Base-by-base conservation (phyloP, 1,140 invertebrate species). In the Eriocheir sinensis region DNA sequence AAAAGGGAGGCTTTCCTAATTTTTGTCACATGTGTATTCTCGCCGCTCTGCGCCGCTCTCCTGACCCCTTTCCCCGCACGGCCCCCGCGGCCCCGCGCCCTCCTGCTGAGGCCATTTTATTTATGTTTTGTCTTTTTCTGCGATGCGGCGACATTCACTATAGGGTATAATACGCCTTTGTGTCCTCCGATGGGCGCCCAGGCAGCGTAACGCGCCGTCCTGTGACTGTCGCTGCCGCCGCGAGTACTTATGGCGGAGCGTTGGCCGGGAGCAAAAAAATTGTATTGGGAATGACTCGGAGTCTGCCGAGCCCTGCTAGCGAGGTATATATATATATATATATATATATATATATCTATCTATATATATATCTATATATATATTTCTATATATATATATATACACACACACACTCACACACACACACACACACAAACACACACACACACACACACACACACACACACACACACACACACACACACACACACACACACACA, bases 381-480 rank as follows among this genome's bases (percentile, higher is more conserved):
- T n/a, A n/a, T n/a, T n/a, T n/a, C n/a, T n/a, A n/a, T n/a, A n/a
- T n/a, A n/a, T n/a, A n/a, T n/a, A n/a, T n/a, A n/a, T n/a, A n/a
- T n/a, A n/a, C n/a, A n/a, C n/a, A n/a, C n/a, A n/a, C n/a, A n/a
- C n/a, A n/a, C n/a, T n/a, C n/a, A n/a, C n/a, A n/a, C n/a, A n/a
- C n/a, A n/a, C n/a, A n/a, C n/a, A n/a, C n/a, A n/a, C n/a, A n/a
- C n/a, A n/a, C n/a, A n/a, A n/a, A n/a, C n/a, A n/a, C n/a, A n/a
- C n/a, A n/a, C n/a, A n/a, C n/a, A n/a, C n/a, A n/a, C n/a, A n/a
- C n/a, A n/a, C 60, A 72, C 60, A 72, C 60, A 72, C 83, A 85
- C 83, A 85, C 83, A 85, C 83, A 85, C 83, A 85, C 83, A 85
- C 83, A 85, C 83, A 85, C 83, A 85, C 83, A 85, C 83, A 85